Base-by-base conservation (phyloP, 2,888 invertebrate genomes). In the Adineta ricciae region DNA sequence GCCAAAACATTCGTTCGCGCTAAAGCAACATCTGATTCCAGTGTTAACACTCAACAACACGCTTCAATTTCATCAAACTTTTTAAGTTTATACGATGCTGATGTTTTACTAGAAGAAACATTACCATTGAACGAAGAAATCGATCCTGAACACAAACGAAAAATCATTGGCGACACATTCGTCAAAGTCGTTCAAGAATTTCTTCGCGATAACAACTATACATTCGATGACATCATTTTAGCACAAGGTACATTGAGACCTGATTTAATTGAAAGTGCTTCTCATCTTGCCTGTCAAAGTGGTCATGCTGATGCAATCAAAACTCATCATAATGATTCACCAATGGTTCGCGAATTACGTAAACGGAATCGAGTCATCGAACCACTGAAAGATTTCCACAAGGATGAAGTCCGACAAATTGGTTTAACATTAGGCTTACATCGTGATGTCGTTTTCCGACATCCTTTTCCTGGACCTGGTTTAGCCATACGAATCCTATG, bases 251-350 rank as follows among this genome's bases (percentile, higher is more conserved):
- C 98, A 0, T 93, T 99, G 32, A 92, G 99, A 90, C 98, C 99
- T 24, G 78, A 78, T 78, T 72, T 78, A 41, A 78, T 78, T 41
- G 78, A 78, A 78, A 78, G 78, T 78, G 78, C 78, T n/a, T 78
- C 78, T 41, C 78, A 78, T 78, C n/a, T 78, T 41, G 78, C 78
- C n/a, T n/a, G 9, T 11, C 78, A 78, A 41, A 64, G 64, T 64
- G 78, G 78, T 24, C 21, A 78, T 78, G 78, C 78, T 78, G 78
- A 78, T 78, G 78, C 78, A 41, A 78, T 99, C 89, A 99, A 99
- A 92, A 99, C 99, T 46, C 99, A 99, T 91, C 99, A 99, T 92
- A 99, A 99, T 91, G 99, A 99, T 91, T 97, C 96, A 21, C 96
- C 96, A 89, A 92, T 98, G 86, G 96, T 99, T 86, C 92, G 97